Evolutionary conservation across 1,140 invertebrate genomes (phyloP), one percentile per base, ranked within the genome.

Genomic region (Formica exsecta): DNA sequence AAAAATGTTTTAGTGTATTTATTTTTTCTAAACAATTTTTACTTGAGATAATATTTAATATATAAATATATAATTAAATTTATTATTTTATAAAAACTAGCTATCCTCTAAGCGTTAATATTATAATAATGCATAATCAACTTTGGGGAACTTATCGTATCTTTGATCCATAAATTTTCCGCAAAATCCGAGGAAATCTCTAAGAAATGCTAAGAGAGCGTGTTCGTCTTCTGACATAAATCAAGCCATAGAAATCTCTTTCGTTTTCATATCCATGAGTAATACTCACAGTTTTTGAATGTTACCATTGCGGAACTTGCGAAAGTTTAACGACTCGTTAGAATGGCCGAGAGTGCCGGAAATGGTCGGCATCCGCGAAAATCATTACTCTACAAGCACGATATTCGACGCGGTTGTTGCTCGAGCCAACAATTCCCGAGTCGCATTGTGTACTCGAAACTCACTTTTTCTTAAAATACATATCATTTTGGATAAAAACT

Each of bases 261-360:
- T 41, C 22, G 36, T 80, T 80, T 70, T 70, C 22, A 70, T 59
- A 51, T 13, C 3, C 3, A 29, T 0, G 0, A n/a, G 44, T 80
- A 70, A 70, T 57, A 80, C 1, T 1, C 6, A 38, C 6, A 9
- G 9, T 38, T 61, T 80, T 38, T 80, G 22, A 36, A 59, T 57
- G 36, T 25, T 36, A 70, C 41, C 19, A 51, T 64, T 48, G 80
- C 48, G 70, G 48, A 51, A 73, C 25, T 36, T 54, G 41, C 54
- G 65, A 79, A 59, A 71, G 59, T 87, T 87, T 87, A 87, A 90
- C 54, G 61, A 25, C 71, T 88, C 61, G 77, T 89, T 87, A 86
- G 54, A 73, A 64, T 41, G 38, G 59, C 13, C 62, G 68, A 89
- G 73, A 87, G 54, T 71, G 65, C 22, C 68, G 89, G 86, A 89